Base-by-base conservation (phyloP, 2,888 invertebrate species). In the Callimorpha dominula region DNA sequence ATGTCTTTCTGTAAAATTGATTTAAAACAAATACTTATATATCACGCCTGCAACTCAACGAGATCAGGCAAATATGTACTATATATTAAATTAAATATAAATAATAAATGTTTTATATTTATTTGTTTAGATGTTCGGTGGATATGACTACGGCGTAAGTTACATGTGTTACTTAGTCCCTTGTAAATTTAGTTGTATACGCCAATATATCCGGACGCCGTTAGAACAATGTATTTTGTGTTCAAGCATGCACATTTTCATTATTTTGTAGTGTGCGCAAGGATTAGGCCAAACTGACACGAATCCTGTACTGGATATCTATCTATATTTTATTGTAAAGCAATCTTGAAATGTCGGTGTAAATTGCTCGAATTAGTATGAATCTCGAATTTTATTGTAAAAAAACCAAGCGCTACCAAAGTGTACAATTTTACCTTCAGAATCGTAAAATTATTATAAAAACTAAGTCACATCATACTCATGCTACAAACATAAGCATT, bases 121-220 rank as follows among this genome's bases (percentile, higher is more conserved):
- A 90, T 94, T 88, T 95, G 93, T 95, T 88, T 87, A 96, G 95
- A 95, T 95, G 94, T 96, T 95, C 95, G 95, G 94, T 93, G 96
- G 96, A 95, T 96, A 95, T 93, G 96, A 96, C 87, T 96, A 93
- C 86, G 93, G 95, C 90, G 96, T 96, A 96, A 96, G 96, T 96
- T 90, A 71, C 79, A 86, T 85, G 85, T 88, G 85, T 87, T 89
- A 84, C 80, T 87, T 86, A 72, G 78, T 77, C 85, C 80, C 79
- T 85, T 86, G 72, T 87, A 83, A 85, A 81, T 84, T 74, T 86
- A 85, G 76, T 86, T 78, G 77, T 84, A 75, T 80, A 85, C 90
- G 88, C 87, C 90, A 86, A 65, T 82, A 74, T 78, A 78, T 78
- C 79, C 69, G 64, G 75, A 82, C 85, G 82, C 84, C 78, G 68